Base-by-base conservation (phyloP, 2,888 invertebrate species). In the Pyrrhia umbra region DNA sequence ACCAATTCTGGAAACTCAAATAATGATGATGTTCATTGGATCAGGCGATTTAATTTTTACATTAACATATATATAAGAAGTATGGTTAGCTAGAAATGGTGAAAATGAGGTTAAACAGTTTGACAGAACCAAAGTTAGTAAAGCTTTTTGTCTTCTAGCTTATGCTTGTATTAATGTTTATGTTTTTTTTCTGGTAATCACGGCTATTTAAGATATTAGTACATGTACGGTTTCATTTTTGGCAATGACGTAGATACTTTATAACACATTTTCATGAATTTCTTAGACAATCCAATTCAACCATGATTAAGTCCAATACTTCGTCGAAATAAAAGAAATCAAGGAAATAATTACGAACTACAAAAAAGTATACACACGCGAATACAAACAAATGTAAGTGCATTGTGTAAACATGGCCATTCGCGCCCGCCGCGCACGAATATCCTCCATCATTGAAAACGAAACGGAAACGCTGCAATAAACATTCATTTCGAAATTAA, bases 401-500 rank as follows among this genome's bases (percentile, higher is more conserved):
- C 79, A 83, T 80, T 82, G 74, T 80, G 80, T 82, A 84, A 87
- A 88, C 86, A 87, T 58, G 59, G 75, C 58, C 75, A 77, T 79
- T 79, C 79, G 75, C 70, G 59, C 49, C 68, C 74, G 72, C 61
- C 82, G 77, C 68, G 68, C 74, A 60, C 70, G 54, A 65, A 75
- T 71, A 75, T 79, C 72, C 72, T 79, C 84, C 87, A 85, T 86
- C 87, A 89, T 87, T 85, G 88, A 88, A 90, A 89, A 89, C 87
- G 90, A 88, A 90, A 87, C 92, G 91, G 92, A 90, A 92, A 91
- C 91, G 86, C 90, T 80, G 88, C 94, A 93, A 94, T 93, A 93
- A 92, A 93, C 94, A 94, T 93, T 93, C 91, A 93, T 94, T 94
- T 90, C 92, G 86, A 92, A 94, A 94, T 95, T 94, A 94, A 95